Evolutionary conservation across 2,797 vertebrate species (phyloP), one percentile per base, ranked within the genome.

Genomic region (Labroides dimidiatus): DNA sequence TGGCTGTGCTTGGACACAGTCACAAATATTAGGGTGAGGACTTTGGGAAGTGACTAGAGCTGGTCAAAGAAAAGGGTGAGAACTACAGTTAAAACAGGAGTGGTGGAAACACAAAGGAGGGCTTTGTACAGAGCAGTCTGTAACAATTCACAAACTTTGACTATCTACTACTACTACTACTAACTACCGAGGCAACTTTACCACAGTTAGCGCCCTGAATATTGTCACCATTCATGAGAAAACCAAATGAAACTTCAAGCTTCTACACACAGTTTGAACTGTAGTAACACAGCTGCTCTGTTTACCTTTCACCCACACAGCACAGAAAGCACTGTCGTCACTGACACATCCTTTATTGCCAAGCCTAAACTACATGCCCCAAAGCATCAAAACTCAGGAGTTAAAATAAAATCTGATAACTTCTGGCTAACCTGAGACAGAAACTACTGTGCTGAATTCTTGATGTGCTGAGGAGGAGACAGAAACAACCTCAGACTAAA

Each of bases 221-320:
- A 9, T 30, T 42, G 27, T 36, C 11, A 1, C 20, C 14, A 41
- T 72, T 70, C 52, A 62, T 16, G 42, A 47, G 15, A 60, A 43
- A 65, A 55, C 0, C 21, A 36, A 58, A 61, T 57, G 3, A 27
- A 67, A 57, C 47, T n/a, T 63, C 10, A 10, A 44, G 16, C 20
- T 44, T 52, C n/a, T n/a, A n/a, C n/a, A n/a, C n/a, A 80, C 41
- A 60, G 19, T 33, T 33, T 62, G 61, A 45, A 53, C 64, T 59
- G 43, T 8, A 56, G 36, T 52, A 62, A 58, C 60, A 69, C 33
- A 30, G 51, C 23, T 27, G 16, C 36, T 47, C 24, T 45, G 36
- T 77, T 72, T 69, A 66, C 41, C 42, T 71, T 75, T 64, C 23
- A 72, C 44, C 16, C 39, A 70, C 48, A 52, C 52, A 53, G 37